Base-by-base conservation (phyloP, 1,140 invertebrate species). In the Eupeodes corollae region DNA sequence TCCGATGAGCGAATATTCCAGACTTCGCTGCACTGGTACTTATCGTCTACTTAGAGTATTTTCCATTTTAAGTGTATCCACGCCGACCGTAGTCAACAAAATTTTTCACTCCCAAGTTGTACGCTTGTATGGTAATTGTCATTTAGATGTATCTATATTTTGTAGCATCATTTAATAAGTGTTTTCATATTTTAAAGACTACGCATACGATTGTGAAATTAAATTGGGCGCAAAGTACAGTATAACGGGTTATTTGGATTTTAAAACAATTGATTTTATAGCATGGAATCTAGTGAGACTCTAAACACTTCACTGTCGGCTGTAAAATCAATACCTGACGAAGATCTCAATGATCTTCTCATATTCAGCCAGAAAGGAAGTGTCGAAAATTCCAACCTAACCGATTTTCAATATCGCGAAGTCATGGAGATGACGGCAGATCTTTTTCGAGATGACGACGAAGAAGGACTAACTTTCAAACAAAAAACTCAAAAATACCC, bases 1-100 rank as follows among this genome's bases (percentile, higher is more conserved):
- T 16, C 56, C 58, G 10, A 66, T 66, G 63, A 56, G 49, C 38
- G 63, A 66, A 51, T 65, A 65, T 37, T 45, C 57, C 44, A 63
- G 61, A 38, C 19, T 66, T 9, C 45, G 63, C 6, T 46, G 56
- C 0, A 58, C 53, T 0, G 58, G 65, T 42, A 54, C 45, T 14
- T 61, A 46, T 42, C 47, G 51, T 15, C 32, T 65, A 6, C 26
- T 65, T 5, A 51, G 54, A 5, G 31, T 65, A 30, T 38, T 65
- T 12, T 56, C 63, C 8, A 40, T 35, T 6, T 43, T 19, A 5
- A 39, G 55, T 21, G 47, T 56, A 8, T 41, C 58, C 21, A 58
- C 52, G 1, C 60, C 57, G 0, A 50, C 52, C 0, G 18, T 30
- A 10, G 9, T 32, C 2, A 44, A 55, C 42, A 49, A 55, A 30